Conservation (phyloP, 1,140 invertebrate species). For the Campoletis sonorensis region DNA sequence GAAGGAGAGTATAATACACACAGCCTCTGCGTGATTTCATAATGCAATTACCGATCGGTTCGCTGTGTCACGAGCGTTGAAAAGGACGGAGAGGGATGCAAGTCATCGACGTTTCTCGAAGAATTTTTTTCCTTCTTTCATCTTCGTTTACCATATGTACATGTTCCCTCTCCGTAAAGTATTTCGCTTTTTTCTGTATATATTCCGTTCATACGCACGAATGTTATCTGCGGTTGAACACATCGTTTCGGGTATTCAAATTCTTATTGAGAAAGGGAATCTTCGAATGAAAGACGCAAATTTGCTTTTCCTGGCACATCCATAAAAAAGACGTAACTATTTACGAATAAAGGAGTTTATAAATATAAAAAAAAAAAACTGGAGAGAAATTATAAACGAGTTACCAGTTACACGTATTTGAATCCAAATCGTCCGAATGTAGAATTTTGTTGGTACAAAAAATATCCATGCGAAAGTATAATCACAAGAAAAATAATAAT, state of each 20-base stretch:
- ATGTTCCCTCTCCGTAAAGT: background rate
- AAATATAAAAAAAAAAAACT: no score
- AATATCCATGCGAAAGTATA: no score
- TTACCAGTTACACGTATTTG: no score
- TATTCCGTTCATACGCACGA: background rate
- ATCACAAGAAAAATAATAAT: no score
- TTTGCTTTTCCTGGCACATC: no score
- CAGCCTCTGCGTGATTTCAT: constrained; percentile 24
- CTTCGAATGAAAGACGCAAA: no score
- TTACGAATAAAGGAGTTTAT: no score
- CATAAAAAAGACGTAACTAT: no score
- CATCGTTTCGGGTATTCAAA: background rate
- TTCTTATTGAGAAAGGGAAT: background rate
- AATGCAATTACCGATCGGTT: constrained; percentile 37
- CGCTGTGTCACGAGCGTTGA: constrained; percentile 5
- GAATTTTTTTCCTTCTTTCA: constrained; percentile 8
- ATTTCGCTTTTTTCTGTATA: background rate
- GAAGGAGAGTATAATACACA: constrained; percentile 12
- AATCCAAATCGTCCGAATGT: no score
- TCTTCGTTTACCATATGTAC: constrained; percentile 2
- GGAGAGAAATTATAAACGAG: no score
- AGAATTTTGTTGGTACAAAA: no score
- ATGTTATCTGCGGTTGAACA: background rate
- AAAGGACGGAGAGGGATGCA: constrained; percentile 6
- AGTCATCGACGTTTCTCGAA: constrained; percentile 25